Evolutionary conservation across 2,113 vertebrate genomes (phyloP).

Genomic region (Rhinolophus sinicus): DNA sequence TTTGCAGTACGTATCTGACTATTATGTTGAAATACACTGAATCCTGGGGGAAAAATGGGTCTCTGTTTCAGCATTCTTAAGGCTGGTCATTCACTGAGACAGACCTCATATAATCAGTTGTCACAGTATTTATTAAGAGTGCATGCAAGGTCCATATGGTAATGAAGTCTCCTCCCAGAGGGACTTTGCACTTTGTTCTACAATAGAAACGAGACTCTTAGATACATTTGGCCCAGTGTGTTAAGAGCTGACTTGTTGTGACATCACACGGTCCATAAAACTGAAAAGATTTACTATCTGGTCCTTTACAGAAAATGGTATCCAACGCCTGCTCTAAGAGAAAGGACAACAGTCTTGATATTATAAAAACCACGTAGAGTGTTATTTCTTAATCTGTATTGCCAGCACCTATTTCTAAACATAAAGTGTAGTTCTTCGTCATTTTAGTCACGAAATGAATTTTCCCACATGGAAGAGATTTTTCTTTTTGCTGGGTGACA

Average conservation of each 20-base stretch:
- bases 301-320: background rate
- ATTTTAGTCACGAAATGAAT: background rate
- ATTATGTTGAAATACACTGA: background rate
- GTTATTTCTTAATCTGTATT: background rate
- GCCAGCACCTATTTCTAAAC: background rate
- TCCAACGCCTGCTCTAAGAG: background rate
- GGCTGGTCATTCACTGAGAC: background rate
- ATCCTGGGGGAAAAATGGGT: background rate
- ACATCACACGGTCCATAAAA: background rate
- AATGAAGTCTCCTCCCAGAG: background rate
- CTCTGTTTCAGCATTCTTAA: background rate
- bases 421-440: background rate
- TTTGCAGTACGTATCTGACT: background rate
- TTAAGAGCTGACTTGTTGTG: background rate
- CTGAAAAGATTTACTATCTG: background rate
- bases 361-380: background rate
- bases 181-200: background rate
- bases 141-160: too few species aligned
- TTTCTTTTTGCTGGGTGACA: background rate
- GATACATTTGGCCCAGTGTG: too few species aligned
- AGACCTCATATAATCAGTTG: fast-evolving
- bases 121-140: background rate
- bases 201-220: background rate
- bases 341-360: too few species aligned
- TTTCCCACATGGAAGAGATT: background rate